These are phyloP conservation scores for Eupithecia inturbata DNA, from an alignment of 2,888 invertebrate genomes.

Conservation along the genomic window DNA sequence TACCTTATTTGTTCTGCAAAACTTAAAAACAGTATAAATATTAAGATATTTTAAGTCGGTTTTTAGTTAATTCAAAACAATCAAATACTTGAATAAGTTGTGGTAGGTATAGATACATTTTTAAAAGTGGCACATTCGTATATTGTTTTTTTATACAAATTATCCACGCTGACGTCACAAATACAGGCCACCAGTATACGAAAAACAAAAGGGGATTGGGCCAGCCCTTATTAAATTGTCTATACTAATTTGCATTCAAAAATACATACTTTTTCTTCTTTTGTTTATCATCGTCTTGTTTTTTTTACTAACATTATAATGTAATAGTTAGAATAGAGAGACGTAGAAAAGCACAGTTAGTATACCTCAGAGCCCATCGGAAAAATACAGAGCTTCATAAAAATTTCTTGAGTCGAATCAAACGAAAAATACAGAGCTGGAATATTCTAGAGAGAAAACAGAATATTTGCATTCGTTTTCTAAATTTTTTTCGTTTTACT, in stretches of 20 bases:
- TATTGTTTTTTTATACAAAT: too few species aligned
- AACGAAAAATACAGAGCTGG: not conserved
- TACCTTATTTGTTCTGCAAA: too few species aligned
- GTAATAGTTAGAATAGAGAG: not conserved
- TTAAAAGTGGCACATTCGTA: too few species aligned
- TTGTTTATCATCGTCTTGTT: not conserved
- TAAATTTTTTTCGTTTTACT: not conserved
- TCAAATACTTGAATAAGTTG: too few species aligned
- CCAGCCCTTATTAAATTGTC: too few species aligned
- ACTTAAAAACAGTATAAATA: too few species aligned
- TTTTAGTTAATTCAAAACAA: too few species aligned
- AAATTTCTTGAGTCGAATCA: not conserved
- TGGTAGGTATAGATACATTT: too few species aligned
- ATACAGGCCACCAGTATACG: too few species aligned
- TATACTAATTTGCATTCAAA: not conserved
- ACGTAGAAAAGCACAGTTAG: not conserved
- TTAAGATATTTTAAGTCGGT: too few species aligned
- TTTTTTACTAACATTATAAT: not conserved
- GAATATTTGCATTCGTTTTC: not conserved
- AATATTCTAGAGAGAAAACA: not conserved
- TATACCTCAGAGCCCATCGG: not conserved
- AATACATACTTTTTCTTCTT: not conserved
- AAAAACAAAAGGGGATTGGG: too few species aligned
- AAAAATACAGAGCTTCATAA: not conserved
- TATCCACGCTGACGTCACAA: too few species aligned